phyloP scores from a whole-genome alignment of 2,113 vertebrate species.

The Channa argus region DNA sequence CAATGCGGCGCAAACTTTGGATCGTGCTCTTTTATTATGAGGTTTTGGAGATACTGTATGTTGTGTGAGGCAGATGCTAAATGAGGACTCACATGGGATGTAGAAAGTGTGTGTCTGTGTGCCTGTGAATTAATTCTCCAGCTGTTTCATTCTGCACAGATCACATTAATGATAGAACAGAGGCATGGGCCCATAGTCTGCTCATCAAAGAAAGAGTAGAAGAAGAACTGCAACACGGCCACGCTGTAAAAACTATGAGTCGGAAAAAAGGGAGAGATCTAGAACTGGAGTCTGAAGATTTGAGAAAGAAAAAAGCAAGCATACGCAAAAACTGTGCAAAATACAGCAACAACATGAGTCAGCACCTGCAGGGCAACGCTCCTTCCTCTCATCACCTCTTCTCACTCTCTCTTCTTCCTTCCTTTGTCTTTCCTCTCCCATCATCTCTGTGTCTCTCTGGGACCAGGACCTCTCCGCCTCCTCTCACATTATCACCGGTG shows the following conservation, averaged over 20 bases:
- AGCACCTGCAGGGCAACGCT: conserved; percentile 47
- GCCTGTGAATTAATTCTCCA: conserved; percentile 40
- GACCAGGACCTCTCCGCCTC: conserved; percentile 5
- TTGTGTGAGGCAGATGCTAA: conserved; percentile 45
- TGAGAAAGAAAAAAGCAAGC: conserved; percentile 15
- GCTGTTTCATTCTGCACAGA: conserved; percentile 50
- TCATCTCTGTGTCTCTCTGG: conserved; percentile 14
- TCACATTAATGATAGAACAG: conserved; percentile 60
- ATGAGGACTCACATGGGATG: conserved; percentile 33
- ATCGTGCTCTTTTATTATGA: conserved; percentile 18
- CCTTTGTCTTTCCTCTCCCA: background rate
- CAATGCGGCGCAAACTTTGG: conserved; percentile 9
- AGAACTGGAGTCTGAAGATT: conserved; percentile 5
- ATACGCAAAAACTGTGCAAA: conserved; percentile 10
- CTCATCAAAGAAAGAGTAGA: conserved; percentile 42
- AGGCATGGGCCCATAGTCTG: conserved; percentile 26
- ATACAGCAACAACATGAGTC: conserved; percentile 50
- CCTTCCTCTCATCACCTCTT: conserved; percentile 25
- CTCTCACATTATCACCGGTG: conserved; percentile 40
- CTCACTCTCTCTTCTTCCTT: conserved; percentile 14
- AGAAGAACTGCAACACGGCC: conserved; percentile 11
- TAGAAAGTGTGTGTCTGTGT: conserved; percentile 23
- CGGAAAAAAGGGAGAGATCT: conserved; percentile 1
- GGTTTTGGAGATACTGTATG: conserved; percentile 21
- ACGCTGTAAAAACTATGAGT: conserved; percentile 17